Evolutionary conservation across 2,797 vertebrate genomes (phyloP).

Genomic region (Epinephelus awoara): DNA sequence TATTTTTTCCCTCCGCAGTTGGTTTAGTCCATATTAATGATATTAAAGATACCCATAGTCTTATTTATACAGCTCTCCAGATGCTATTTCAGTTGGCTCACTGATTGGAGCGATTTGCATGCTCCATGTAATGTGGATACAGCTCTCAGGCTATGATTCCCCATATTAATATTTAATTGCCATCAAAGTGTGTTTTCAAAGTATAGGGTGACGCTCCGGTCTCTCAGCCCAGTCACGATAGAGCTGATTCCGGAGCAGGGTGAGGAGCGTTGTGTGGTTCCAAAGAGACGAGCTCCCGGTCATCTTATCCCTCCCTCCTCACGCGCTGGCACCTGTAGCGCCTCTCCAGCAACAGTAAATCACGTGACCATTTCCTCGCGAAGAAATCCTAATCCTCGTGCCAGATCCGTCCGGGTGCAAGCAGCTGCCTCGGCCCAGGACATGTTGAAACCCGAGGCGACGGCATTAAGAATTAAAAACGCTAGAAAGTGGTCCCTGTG

Average conservation of each 20-base stretch:
- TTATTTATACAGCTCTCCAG: slow-evolving; percentile 79
- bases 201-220: slow-evolving; percentile 82
- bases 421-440: slow-evolving; percentile 77
- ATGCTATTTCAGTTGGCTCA: slow-evolving; percentile 83
- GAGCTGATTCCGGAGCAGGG: slow-evolving; percentile 74
- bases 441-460: slow-evolving; percentile 86
- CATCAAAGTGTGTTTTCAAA: slow-evolving; percentile 80
- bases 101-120: slow-evolving; percentile 83
- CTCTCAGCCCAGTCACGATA: slow-evolving; percentile 75
- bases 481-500: slow-evolving; percentile 86
- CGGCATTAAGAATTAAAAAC: slow-evolving; percentile 87
- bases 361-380: slow-evolving; percentile 88
- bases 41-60: slow-evolving; percentile 74
- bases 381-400: slow-evolving; percentile 84
- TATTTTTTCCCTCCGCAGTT: slow-evolving; percentile 59
- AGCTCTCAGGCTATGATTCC: slow-evolving; percentile 84
- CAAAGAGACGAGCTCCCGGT: slow-evolving; percentile 77
- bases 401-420: slow-evolving; percentile 76
- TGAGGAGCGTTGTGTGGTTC: slow-evolving; percentile 71
- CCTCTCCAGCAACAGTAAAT: slow-evolving; percentile 88
- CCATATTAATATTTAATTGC: slow-evolving; percentile 85
- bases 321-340: slow-evolving; percentile 83
- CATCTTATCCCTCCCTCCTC: slow-evolving; percentile 83
- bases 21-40: slow-evolving; percentile 72
- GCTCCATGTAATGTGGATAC: slow-evolving; percentile 83